Conservation (phyloP, 2,888 invertebrate genomes). For the Coenonympha glycerion region DNA sequence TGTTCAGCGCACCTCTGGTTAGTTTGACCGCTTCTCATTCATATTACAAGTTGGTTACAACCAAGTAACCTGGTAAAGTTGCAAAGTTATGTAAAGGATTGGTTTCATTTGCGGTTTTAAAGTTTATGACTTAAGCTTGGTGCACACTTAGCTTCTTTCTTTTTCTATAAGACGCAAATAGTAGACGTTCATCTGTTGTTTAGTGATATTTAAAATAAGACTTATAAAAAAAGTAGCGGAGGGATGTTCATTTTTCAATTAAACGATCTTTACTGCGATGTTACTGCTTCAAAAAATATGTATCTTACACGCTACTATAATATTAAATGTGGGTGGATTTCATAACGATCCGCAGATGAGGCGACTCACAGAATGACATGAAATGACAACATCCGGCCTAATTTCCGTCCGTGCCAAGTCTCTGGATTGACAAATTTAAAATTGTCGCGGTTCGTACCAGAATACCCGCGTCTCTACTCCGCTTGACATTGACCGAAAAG, state of each 20-base stretch:
- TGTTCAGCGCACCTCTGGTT: slow-evolving; percentile 39
- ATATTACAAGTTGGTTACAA: background rate
- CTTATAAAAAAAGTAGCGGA: no score
- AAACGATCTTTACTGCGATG: no score
- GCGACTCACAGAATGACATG: background rate
- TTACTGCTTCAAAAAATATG: no score
- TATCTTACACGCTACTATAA: background rate
- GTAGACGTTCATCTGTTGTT: no score
- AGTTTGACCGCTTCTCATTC: background rate
- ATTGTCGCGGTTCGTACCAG: background rate
- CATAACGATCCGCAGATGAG: background rate
- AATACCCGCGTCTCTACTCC: background rate
- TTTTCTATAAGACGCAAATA: no score
- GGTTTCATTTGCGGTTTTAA: background rate
- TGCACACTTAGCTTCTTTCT: background rate
- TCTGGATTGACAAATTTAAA: slow-evolving; percentile 4
- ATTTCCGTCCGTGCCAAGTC: slow-evolving; percentile 6
- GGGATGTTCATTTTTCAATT: no score
- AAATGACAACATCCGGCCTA: slow-evolving; percentile 8
- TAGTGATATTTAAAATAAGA: no score
- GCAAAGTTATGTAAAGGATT: background rate
- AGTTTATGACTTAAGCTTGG: background rate
- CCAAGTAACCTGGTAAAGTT: background rate
- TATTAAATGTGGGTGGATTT: background rate
- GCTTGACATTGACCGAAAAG: background rate